Conservation (phyloP, 2,888 invertebrate species). For the Protophormia terraenovae region DNA sequence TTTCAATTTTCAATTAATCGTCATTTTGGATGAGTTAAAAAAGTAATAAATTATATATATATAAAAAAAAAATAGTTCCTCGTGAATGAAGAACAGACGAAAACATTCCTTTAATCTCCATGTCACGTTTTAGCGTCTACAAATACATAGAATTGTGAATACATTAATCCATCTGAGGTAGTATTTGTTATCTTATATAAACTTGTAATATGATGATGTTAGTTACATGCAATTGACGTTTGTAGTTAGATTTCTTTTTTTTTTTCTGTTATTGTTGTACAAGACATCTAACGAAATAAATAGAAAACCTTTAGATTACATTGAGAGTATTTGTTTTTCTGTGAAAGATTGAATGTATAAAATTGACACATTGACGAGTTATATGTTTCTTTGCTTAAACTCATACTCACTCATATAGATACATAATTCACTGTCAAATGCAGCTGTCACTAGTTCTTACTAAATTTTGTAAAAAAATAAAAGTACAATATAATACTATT, state of each 20-base stretch:
- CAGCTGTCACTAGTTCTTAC: conserved; percentile 69
- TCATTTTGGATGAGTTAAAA: too few relatives aligned
- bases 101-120: background rate
- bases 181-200: conserved; percentile 11
- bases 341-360: conserved; percentile 62
- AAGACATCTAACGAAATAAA: conserved; percentile 33
- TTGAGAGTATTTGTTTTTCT: conserved; percentile 56
- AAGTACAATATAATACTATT: background rate
- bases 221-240: conserved; percentile 47
- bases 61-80: too few relatives aligned
- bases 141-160: conserved; percentile 2
- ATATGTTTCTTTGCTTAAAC: conserved; percentile 34
- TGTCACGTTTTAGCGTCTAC: background rate
- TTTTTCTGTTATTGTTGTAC: conserved; percentile 16
- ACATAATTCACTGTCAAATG: conserved; percentile 71
- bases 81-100: too few relatives aligned
- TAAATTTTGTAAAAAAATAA: conserved; percentile 31
- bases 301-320: conserved; percentile 31
- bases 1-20: too few relatives aligned
- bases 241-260: conserved; percentile 23
- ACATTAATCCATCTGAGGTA: background rate
- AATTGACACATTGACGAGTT: conserved; percentile 67
- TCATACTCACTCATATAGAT: background rate
- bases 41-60: too few relatives aligned
- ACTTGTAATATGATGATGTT: conserved; percentile 48